A percentile compares a stretch with the other conserved stretches of the same genome.
Conservation (phyloP, 2,797 vertebrate species). For the Anabacerthia variegaticeps region DNA sequence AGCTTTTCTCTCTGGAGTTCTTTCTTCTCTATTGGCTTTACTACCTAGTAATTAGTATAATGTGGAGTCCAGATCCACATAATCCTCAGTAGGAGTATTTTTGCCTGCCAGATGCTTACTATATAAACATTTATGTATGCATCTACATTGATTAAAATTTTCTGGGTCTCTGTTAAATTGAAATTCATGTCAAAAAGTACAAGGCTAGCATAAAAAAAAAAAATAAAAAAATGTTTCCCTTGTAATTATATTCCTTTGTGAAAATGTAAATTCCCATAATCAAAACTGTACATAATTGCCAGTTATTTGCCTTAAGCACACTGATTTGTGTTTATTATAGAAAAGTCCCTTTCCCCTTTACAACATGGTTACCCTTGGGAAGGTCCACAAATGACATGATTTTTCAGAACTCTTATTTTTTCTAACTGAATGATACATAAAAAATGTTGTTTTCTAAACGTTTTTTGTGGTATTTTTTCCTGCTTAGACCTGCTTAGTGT, state of each 20-base stretch:
- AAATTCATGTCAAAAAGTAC: slow-evolving; percentile 45
- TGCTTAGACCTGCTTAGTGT: neutral
- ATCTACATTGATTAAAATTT: slow-evolving; percentile 15
- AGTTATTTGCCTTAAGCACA: slow-evolving; percentile 47
- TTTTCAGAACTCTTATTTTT: slow-evolving; percentile 10
- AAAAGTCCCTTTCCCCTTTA: slow-evolving; percentile 7
- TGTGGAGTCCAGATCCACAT: neutral
- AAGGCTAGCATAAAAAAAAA: neutral
- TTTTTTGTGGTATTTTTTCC: neutral
- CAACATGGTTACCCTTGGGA: slow-evolving; percentile 32
- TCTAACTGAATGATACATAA: neutral
- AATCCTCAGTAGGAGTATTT: neutral
- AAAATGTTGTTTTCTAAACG: neutral
- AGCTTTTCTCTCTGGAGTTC: neutral
- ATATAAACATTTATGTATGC: slow-evolving; percentile 8
- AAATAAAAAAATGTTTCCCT: neutral
- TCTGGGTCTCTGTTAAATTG: slow-evolving; percentile 32
- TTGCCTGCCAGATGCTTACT: neutral
- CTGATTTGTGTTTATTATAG: slow-evolving; percentile 22
- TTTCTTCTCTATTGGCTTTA: neutral
- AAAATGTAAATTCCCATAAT: slow-evolving; percentile 62
- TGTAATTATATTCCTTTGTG: slow-evolving; percentile 48
- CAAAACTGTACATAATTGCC: slow-evolving; percentile 53
- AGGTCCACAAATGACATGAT: slow-evolving; percentile 7
- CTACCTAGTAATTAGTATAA: slow-evolving; percentile 25